Base-by-base conservation (phyloP, 2,797 vertebrate species). In the Lepus townsendii region DNA sequence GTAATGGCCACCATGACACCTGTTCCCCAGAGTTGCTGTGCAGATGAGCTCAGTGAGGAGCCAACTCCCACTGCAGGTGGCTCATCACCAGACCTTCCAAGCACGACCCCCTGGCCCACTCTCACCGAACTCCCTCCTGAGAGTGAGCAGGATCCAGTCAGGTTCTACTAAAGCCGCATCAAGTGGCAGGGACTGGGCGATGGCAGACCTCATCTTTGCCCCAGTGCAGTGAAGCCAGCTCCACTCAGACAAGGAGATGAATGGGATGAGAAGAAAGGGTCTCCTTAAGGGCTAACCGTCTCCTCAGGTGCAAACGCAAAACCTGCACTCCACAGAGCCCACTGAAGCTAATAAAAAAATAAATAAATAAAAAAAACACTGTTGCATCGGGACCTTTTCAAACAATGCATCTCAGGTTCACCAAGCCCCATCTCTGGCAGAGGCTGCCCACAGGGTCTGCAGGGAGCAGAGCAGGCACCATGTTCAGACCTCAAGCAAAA, bases 101-200 rank as follows among this genome's bases (percentile, higher is more conserved):
- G 73, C n/a, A 0, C 4, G 7, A 26, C n/a, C 38, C 19, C 72
- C 24, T 26, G 10, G 14, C n/a, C 24, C 30, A 7, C 66, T 52
- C 38, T 54, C 32, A 26, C 5, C 22, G 27, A 1, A 30, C 72
- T 35, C 73, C 85, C 75, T 10, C 4, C 68, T 27, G 13, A 17
- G 27, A 73, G 42, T 47, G 57, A 78, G 57, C 85, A 94, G 35
- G 20, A 17, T 62, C 69, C 88, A n/a, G 73, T 62, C 19, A 26
- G n/a, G 26, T 73, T 57, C 63, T 63, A 24, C 32, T 30, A n/a
- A 75, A 71, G n/a, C 11, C 75, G 47, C 62, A 83, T 22, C 7
- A n/a, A 91, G 17, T n/a, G 35, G 32, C 12, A 19, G 66, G 4
- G 69, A n/a, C 2, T 63, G 24, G 32, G n/a, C 20, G 65, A 47